Conservation (phyloP, 2,797 vertebrate species). For the Numenius phaeopus region DNA sequence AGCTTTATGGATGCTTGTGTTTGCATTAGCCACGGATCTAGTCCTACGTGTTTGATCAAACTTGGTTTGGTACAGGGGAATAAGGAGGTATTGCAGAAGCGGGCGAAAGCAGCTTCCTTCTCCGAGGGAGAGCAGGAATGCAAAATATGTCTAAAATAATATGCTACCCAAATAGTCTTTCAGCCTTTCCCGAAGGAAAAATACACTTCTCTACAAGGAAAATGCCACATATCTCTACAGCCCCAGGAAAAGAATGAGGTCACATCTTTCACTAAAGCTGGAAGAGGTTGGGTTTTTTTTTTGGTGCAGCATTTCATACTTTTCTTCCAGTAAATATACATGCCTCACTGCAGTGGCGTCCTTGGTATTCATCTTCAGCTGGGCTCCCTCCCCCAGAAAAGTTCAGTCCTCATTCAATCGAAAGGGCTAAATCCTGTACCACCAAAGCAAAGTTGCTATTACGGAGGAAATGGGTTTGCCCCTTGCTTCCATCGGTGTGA, state of each 20-base stretch:
- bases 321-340: background rate
- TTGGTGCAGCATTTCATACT: background rate
- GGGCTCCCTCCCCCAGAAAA: background rate
- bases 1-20: background rate
- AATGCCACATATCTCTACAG: conserved; percentile 10
- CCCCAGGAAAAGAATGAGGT: conserved; percentile 51
- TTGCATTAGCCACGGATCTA: background rate
- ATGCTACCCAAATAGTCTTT: conserved; percentile 27
- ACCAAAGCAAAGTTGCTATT: background rate
- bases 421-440: background rate
- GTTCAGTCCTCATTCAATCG: background rate
- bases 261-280: conserved; percentile 19
- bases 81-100: background rate
- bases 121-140: conserved; percentile 6
- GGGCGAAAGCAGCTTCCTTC: conserved; percentile 18
- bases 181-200: conserved; percentile 41
- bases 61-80: background rate
- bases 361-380: background rate
- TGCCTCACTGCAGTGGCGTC: background rate
- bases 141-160: conserved; percentile 58
- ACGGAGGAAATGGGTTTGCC: background rate
- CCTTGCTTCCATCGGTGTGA: background rate
- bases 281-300: background rate
- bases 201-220: conserved; percentile 34
- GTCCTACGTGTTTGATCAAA: background rate